Evolutionary conservation across 2,888 invertebrate genomes (phyloP).

Genomic region (Linhomoeus sp.): DNA sequence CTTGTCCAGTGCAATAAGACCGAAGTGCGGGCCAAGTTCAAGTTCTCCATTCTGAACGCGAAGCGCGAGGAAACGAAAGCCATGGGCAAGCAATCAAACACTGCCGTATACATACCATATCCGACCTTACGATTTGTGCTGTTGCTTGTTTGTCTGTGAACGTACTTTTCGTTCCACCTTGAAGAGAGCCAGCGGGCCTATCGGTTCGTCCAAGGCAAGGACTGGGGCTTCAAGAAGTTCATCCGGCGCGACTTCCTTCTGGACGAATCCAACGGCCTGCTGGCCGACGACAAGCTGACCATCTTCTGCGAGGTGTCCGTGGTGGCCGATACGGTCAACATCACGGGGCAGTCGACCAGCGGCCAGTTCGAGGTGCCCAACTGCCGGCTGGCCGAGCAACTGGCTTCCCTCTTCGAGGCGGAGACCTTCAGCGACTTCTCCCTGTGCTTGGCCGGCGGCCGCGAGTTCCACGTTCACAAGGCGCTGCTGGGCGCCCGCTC

Average conservation of each 20-base stretch:
- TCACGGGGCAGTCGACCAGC: conserved; percentile 77
- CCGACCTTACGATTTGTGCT: neutral
- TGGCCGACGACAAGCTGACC: conserved; percentile 95
- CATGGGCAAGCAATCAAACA: conserved; percentile 49
- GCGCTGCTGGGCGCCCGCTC: conserved; percentile 88
- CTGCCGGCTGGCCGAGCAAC: conserved; percentile 59
- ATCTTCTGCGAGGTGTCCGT: conserved; percentile 98
- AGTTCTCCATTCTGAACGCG: conserved; percentile 98
- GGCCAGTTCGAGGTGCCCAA: conserved; percentile 85
- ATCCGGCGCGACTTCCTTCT: conserved; percentile 92
- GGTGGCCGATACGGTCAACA: conserved; percentile 96
- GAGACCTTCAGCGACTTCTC: conserved; percentile 95
- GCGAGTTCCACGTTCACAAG: conserved; percentile 6
- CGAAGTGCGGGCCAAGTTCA: conserved; percentile 99
- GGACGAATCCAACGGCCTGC: conserved; percentile 91
- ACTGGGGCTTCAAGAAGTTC: conserved; percentile 99
- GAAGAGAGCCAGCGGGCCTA: conserved; percentile 70
- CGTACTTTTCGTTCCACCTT: conserved; percentile 34
- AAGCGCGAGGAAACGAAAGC: conserved; percentile 99
- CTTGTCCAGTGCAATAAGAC: conserved; percentile 99
- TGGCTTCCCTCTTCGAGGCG: conserved; percentile 82
- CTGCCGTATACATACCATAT: too few relatives aligned
- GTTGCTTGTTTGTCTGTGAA: too few relatives aligned
- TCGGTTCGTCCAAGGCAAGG: conserved; percentile 98
- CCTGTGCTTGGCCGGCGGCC: conserved; percentile 45